Percentiles rank a stretch among this genome's conserved stretches.
Evolutionary conservation across 1,140 invertebrate genomes (phyloP).

Genomic region (Coptotermes formosanus): DNA sequence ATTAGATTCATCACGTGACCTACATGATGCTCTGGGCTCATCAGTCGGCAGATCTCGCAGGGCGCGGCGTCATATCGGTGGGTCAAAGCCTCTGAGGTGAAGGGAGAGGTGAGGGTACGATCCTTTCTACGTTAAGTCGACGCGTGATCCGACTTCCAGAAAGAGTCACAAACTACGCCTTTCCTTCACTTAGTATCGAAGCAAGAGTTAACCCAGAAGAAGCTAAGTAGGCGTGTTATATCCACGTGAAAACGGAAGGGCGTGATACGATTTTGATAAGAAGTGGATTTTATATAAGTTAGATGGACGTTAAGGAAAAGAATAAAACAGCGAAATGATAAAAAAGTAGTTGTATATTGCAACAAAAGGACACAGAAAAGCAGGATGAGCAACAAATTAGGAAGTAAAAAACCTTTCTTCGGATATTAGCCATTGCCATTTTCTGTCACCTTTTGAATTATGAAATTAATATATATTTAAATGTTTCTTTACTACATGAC

Average conservation of each 20-base stretch:
- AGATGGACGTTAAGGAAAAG: background rate
- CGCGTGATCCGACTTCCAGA: background rate
- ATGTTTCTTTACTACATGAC: too few species aligned
- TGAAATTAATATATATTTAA: too few species aligned
- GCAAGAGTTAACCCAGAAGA: background rate
- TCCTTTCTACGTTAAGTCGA: background rate
- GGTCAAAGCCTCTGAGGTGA: background rate
- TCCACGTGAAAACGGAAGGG: background rate
- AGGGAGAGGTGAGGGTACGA: background rate
- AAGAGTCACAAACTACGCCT: background rate
- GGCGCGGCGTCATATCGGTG: background rate
- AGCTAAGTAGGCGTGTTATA: background rate
- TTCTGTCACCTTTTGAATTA: too few species aligned
- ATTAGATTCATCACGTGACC: constrained; percentile 18
- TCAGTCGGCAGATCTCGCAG: background rate
- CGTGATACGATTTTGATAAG: background rate
- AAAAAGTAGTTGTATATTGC: background rate
- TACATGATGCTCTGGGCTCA: background rate
- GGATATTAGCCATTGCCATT: too few species aligned
- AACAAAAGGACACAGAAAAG: background rate
- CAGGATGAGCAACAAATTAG: background rate
- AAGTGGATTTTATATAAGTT: background rate
- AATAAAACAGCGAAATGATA: background rate
- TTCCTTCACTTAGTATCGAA: background rate
- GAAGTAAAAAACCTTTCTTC: background rate